Evolutionary conservation across 1,140 invertebrate species (phyloP), one percentile per base, ranked within the genome.

Genomic region (Drosophila mauritiana): DNA sequence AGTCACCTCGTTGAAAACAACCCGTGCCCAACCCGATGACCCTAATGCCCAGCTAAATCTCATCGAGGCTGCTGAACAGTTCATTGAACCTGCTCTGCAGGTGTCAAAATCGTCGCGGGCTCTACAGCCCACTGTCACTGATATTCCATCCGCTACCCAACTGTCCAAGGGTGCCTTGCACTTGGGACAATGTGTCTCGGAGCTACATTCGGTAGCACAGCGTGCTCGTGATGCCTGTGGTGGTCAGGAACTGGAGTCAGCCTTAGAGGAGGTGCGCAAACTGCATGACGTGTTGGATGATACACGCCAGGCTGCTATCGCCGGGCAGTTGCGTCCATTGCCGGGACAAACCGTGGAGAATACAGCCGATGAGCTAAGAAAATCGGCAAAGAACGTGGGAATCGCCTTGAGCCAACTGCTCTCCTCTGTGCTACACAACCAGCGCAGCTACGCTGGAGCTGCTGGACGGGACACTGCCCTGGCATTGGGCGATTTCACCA

Each of bases 221-320:
- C 95, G 98, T 27, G 97, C 98, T 0, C 95, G 97, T 75, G 96
- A 98, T 88, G 96, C 96, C 1, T 98, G 97, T 91, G 96, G 96
- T 70, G 96, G 96, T n/a, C 93, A 97, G 65, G 98, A 98, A 86
- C 92, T 97, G 46, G 96, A 97, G 75, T 96, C 96, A 0, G 97
- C 97, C 0, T 93, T 97, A 17, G 96, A 98, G 72, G 93, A 97
- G 17, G 96, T 99, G 31, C 93, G 94, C 4, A 95, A 95, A 48
- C 93, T 99, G 27, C 96, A 97, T 86, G 94, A 95, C 42, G 97
- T 99, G 84, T 92, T 99, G 0, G 93, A 96, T 11, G 97, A 97
- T 77, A 96, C 98, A 63, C 95, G 96, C 62, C 94, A 94, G 68
- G 96, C 97, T 0, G 96, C 97, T 0, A 92, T 95, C 5, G 94